Evolutionary conservation across 1,140 invertebrate species (phyloP), one percentile per base, ranked within the genome.

Genomic region (Bilobella aurantiaca): DNA sequence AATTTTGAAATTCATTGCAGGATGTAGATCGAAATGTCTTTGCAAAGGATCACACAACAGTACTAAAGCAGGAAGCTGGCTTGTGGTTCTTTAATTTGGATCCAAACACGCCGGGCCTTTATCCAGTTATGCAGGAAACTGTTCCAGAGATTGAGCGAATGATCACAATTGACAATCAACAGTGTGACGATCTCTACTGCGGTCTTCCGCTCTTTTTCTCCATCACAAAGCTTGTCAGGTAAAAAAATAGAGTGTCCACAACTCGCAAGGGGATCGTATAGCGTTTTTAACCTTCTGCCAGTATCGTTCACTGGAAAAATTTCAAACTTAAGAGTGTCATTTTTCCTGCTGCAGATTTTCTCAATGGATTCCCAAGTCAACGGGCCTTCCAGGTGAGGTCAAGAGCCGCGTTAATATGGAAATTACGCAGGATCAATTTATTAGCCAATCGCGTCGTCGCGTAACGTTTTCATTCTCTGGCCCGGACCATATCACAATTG

Each of bases 31-130:
- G 83, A 68, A 77, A 75, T 42, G 78, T 80, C 69, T 78, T 80
- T 70, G 76, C 81, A 31, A 68, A 74, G 30, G 69, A 75, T 64
- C 75, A 75, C 12, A 65, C 73, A 29, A 69, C 70, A 21, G 62
- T 77, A n/a, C 67, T 63, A 1, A 76, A 77, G 49, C 72, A 73
- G 61, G 82, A 84, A 72, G 77, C 81, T 47, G 82, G 82, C n/a
- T 78, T 80, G 64, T 84, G 82, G 78, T 75, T 83, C 53, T 70
- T 81, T 34, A 80, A 81, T 58, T 74, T 81, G 67, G 84, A 85
- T 75, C 75, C 81, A 61, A 79, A 80, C 72, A 75, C 76, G 21
- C 76, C 78, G 23, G 73, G 75, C 3, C 67, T 61, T 16, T 56
- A 61, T 5, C 61, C 63, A 25, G 74, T 74, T 56, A 70, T 82